Conservation (phyloP, 2,888 invertebrate species). For the Incurvaria masculella region DNA sequence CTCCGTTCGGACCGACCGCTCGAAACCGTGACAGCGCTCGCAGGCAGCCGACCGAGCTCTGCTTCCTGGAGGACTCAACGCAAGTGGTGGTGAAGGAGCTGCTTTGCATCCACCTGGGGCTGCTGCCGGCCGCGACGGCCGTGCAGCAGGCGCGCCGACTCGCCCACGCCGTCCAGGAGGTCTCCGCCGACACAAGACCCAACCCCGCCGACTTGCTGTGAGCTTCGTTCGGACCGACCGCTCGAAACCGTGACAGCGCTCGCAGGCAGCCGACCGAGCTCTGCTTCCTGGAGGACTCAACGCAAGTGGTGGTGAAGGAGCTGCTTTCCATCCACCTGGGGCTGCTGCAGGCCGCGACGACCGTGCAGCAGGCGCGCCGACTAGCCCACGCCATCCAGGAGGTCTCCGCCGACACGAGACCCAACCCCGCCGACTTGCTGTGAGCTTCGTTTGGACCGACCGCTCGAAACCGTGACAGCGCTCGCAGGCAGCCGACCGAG, state of each 20-base stretch:
- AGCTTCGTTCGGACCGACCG: no score
- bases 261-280: slow-evolving; percentile 38
- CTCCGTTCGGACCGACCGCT: no score
- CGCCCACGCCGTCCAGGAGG: slow-evolving; percentile 76
- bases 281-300: slow-evolving; percentile 37
- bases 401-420: slow-evolving; percentile 56
- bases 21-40: no score
- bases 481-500: slow-evolving; percentile 37
- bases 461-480: no score
- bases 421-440: slow-evolving; percentile 53
- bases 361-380: slow-evolving; percentile 79
- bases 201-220: slow-evolving; percentile 55
- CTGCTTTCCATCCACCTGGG: slow-evolving; percentile 83
- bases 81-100: slow-evolving; percentile 59
- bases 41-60: slow-evolving; percentile 40
- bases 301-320: slow-evolving; percentile 53
- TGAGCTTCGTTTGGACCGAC: no score
- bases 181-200: slow-evolving; percentile 56
- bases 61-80: slow-evolving; percentile 36
- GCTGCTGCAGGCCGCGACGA: slow-evolving; percentile 74
- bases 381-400: slow-evolving; percentile 79
- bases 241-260: no score
- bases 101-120: slow-evolving; percentile 79
- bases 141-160: slow-evolving; percentile 84
- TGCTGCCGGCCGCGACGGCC: slow-evolving; percentile 81